Conservation (phyloP, 1,140 invertebrate species). For the Phymorhynchus buccinoides region DNA sequence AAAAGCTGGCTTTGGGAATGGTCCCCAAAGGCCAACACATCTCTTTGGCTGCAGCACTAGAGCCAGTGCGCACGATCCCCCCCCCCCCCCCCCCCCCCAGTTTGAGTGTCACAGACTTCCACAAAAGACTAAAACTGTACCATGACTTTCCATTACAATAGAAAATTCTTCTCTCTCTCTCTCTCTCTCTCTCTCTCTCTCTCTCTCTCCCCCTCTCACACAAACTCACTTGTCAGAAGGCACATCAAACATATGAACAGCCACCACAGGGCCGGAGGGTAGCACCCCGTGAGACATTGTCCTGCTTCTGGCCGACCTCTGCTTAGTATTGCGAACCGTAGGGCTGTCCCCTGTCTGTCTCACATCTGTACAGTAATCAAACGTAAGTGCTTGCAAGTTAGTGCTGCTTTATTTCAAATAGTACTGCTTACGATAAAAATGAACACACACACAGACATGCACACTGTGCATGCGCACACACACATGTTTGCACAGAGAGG, state of each 20-base stretch:
- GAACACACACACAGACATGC: not conserved
- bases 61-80: too few species aligned
- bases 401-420: not conserved
- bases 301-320: not conserved
- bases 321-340: not conserved
- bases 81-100: too few species aligned
- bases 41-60: too few species aligned
- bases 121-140: not conserved
- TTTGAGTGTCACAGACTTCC: too few species aligned
- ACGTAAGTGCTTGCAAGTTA: not conserved
- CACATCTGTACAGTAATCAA: not conserved
- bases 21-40: too few species aligned
- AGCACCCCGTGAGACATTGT: not conserved
- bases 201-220: not conserved
- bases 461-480: not conserved
- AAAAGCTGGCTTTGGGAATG: too few species aligned
- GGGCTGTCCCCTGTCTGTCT: not conserved
- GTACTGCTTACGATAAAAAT: not conserved
- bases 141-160: too few species aligned
- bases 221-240: conserved; percentile 30
- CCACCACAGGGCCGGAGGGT: conserved; percentile 9
- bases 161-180: too few species aligned
- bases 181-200: conserved; percentile 20
- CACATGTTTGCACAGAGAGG: not conserved
- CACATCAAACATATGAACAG: conserved; percentile 23